Base-by-base conservation (phyloP, 2,888 invertebrate species). In the Phalera bucephala region DNA sequence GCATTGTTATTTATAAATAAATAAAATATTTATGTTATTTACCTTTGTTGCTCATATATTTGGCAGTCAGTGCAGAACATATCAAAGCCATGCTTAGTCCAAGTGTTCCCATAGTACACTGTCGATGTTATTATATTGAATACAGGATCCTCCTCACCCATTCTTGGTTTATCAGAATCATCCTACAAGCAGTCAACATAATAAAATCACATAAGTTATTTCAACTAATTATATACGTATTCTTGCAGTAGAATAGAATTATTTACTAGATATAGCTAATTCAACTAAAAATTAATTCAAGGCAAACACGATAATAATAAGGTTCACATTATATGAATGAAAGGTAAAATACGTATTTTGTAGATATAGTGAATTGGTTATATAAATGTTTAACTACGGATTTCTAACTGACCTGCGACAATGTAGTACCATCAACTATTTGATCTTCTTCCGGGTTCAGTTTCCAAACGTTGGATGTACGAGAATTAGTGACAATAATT, bases 381-480 rank as follows among this genome's bases (percentile, higher is more conserved):
- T 72, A 77, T 81, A 81, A 82, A 82, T 64, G 61, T 66, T 62
- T 54, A 25, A 17, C 5, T 25, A 51, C 33, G 7, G 38, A 53
- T 46, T 42, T 55, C 25, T 64, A 40, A 80, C 86, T 79, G 54
- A 92, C 90, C 80, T 91, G 91, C 44, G 91, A 78, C 65, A 92
- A 81, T 45, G 88, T 91, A 58, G 80, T 92, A 29, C 91, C 92
- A 64, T 94, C 94, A 41, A 94, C 91, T 41, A 95, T 94, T 83
- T 94, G 93, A 34, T 94, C 94, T 71, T 93, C 94, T 62, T 95
- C 94, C 32, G 91, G 86, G 75, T 94, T 95, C 43, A 97, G 84
- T 83, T 94, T 94, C 96, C 96, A 97, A 72, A 95, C 91, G 61
- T 93, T 94, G 34, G 96, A 95, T 10, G 95, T 95, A 57, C 95